Conservation (phyloP, 1,140 invertebrate species). For the Phortica variegata region DNA sequence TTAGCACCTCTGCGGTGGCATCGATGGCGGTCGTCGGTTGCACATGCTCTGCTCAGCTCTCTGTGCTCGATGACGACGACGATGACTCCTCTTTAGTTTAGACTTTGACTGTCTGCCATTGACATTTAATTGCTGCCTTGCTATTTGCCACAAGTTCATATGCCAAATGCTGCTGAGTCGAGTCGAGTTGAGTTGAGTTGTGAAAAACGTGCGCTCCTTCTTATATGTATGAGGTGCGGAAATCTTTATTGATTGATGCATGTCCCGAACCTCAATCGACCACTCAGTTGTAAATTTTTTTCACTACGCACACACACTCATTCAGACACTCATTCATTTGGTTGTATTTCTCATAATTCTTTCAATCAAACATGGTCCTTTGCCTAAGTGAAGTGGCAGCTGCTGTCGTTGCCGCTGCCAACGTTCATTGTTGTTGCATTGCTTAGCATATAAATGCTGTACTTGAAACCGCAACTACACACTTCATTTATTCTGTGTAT, state of each 20-base stretch:
- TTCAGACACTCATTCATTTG: too few species aligned
- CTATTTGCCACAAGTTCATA: too few species aligned
- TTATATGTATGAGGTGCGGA: slow-evolving; percentile 42
- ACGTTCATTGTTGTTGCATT: too few species aligned
- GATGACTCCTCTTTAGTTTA: too few species aligned
- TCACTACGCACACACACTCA: too few species aligned
- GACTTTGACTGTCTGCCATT: slow-evolving; percentile 22
- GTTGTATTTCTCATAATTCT: slow-evolving; percentile 31
- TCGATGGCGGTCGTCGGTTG: slow-evolving; percentile 14
- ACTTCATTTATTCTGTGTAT: too few species aligned
- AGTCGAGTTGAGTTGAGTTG: neutral
- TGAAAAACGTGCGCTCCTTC: neutral
- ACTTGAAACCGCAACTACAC: too few species aligned
- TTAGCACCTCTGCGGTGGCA: slow-evolving; percentile 38
- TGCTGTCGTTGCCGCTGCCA: slow-evolving; percentile 1
- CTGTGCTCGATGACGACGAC: too few species aligned
- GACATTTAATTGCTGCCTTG: slow-evolving; percentile 36
- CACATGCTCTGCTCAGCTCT: neutral
- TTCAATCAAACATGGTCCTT: slow-evolving; percentile 32
- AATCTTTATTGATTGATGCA: slow-evolving; percentile 53
- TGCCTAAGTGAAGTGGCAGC: slow-evolving; percentile 29
- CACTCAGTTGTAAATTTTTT: too few species aligned
- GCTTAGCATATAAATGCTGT: too few species aligned
- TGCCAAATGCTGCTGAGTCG: too few species aligned
- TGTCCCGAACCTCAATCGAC: too few species aligned